Conservation (phyloP, 2,797 vertebrate genomes). For the Muscicapa striata region DNA sequence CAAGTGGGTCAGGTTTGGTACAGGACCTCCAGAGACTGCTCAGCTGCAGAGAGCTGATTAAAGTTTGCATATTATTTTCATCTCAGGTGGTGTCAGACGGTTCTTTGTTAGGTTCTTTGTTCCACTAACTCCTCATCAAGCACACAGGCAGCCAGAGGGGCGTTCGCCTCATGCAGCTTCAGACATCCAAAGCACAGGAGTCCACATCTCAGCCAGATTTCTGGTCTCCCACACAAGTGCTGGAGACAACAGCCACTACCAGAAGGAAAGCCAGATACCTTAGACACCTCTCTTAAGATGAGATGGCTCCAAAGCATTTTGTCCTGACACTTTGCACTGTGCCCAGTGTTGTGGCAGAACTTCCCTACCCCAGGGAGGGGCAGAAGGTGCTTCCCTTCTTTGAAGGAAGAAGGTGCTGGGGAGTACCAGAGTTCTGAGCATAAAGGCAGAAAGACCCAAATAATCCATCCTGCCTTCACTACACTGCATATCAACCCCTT, state of each 20-base stretch:
- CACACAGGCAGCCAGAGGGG: background rate
- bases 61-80: background rate
- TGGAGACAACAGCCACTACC: background rate
- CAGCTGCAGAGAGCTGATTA: background rate
- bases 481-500: background rate
- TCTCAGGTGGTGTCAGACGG: accelerated
- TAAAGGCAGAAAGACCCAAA: background rate
- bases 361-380: background rate
- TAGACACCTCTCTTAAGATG: background rate
- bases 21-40: background rate
- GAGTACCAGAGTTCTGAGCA: background rate
- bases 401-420: background rate
- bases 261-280: background rate
- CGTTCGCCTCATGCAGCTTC: background rate
- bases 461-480: background rate
- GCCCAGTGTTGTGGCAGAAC: background rate
- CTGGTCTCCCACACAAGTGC: accelerated
- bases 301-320: background rate
- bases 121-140: background rate
- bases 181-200: background rate
- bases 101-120: background rate
- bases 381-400: background rate
- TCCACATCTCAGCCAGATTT: background rate
- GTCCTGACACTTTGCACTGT: background rate
- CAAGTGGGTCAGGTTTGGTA: background rate